Conservation (phyloP, 2,113 vertebrate species). For the Gasterosteus aculeatus region DNA sequence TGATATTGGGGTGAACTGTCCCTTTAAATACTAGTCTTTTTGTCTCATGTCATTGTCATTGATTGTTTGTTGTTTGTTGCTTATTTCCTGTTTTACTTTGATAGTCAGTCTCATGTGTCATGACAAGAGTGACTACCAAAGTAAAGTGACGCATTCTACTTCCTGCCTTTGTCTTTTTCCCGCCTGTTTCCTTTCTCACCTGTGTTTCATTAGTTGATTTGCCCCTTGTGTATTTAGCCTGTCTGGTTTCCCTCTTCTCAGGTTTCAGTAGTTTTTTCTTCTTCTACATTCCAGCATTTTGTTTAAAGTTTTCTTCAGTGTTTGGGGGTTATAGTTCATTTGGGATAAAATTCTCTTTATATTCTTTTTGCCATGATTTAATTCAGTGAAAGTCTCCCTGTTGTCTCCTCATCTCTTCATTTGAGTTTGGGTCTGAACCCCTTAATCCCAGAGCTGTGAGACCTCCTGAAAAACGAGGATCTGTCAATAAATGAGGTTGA, state of each 20-base stretch:
- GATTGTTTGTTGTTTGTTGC: background rate
- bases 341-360: background rate
- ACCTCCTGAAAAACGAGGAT: background rate
- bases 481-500: background rate
- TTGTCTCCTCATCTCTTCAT: slow-evolving; percentile 2
- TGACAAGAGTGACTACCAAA: too few species aligned
- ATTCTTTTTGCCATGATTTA: background rate
- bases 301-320: background rate
- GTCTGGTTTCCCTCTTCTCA: background rate
- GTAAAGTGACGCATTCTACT: background rate
- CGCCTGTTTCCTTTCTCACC: background rate
- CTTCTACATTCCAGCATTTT: background rate
- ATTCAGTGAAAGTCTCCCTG: background rate
- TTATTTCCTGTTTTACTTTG: background rate
- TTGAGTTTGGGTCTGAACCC: background rate
- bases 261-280: background rate
- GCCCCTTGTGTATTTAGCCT: background rate
- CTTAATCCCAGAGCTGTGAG: background rate
- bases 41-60: background rate
- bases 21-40: background rate
- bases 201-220: background rate
- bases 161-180: slow-evolving; percentile 4
- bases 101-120: background rate
- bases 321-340: background rate
- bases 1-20: background rate